Conservation (phyloP, 2,888 invertebrate genomes). For the Cistogaster globosa region DNA sequence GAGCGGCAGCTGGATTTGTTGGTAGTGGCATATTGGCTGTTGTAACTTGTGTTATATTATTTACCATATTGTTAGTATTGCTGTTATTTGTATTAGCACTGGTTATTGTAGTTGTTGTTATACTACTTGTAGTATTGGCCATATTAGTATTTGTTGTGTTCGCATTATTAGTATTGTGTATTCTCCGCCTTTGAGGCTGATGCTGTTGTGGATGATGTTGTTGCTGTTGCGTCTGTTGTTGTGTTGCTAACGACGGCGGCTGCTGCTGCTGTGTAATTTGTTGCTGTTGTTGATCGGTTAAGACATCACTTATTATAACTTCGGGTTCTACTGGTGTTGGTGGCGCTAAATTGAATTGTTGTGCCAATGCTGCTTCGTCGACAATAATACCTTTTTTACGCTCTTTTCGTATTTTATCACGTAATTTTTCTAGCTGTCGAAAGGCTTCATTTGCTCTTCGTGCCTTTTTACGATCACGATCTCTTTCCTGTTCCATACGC, state of each 20-base stretch:
- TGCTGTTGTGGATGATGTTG: conserved; percentile 65
- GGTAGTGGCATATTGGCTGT: conserved; percentile 59
- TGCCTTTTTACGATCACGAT: conserved; percentile 81
- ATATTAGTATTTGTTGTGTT: conserved; percentile 66
- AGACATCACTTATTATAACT: conserved; percentile 75
- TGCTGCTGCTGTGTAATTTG: conserved; percentile 70
- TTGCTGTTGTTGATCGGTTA: conserved; percentile 72
- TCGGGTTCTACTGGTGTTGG: conserved; percentile 79
- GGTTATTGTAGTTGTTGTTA: conserved; percentile 73
- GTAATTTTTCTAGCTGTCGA: conserved; percentile 80
- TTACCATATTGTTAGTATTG: conserved; percentile 53
- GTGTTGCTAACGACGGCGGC: conserved; percentile 69
- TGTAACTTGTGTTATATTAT: conserved; percentile 46
- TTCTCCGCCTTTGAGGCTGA: conserved; percentile 63
- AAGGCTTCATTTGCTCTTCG: conserved; percentile 81
- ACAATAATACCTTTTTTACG: conserved; percentile 80
- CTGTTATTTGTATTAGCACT: conserved; percentile 66
- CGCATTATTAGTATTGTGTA: conserved; percentile 65
- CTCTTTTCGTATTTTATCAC: conserved; percentile 81
- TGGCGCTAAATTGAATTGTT: conserved; percentile 78
- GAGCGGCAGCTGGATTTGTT: conserved; percentile 73
- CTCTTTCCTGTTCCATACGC: conserved; percentile 80
- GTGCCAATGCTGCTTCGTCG: conserved; percentile 77
- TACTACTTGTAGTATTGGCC: conserved; percentile 69
- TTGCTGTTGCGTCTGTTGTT: conserved; percentile 64